Evolutionary conservation across 35 echinoderm and acorn worm species (phyloP), one percentile per base, ranked within the genome.

Genomic region (Apostichopus japonicus): DNA sequence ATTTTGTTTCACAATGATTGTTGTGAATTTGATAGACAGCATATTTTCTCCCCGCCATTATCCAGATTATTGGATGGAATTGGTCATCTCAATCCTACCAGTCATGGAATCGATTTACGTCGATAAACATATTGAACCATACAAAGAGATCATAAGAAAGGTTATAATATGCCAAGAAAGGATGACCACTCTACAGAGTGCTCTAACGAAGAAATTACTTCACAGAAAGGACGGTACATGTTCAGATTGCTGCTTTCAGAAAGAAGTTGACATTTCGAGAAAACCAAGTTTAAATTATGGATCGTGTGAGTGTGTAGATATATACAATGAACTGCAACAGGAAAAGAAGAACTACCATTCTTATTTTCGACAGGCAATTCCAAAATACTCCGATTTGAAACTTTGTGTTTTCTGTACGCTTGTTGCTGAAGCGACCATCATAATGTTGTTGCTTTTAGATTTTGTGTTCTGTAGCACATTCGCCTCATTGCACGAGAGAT

Each of bases 351-450:
- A 22, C 58, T 25, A 65, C 24, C 22, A 87, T 11, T 27, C 63
- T 24, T 23, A 6, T 23, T 25, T 87, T 8, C 54, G 58, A 53
- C 53, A 51, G 22, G 86, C 51, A 13, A 15, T 57, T n/a, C 86
- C 86, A 22, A 87, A 65, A 56, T 87, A 87, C 21, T 57, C 86
- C 9, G 86, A 87, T 87, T 71, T 87, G 86, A 87, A 56, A 71
- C 86, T 87, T 51, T 87, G 86, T 23, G 86, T 87, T 23, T 87
- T 87, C 56, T 65, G 58, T 17, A 65, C 86, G 21, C 86, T 87
- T 24, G 24, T 87, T 22, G 86, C 56, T 10, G 86, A 87, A n/a
- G n/a, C 58, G 24, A 24, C 58, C 56, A 87, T 87, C 24, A 58
- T n/a, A 22, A 4, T 33, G 9, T n/a, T 33, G 7, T 24, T 87